These are phyloP conservation scores for Aphodius sticticus DNA, from an alignment of 2,888 invertebrate species.

Conservation along the genomic window DNA sequence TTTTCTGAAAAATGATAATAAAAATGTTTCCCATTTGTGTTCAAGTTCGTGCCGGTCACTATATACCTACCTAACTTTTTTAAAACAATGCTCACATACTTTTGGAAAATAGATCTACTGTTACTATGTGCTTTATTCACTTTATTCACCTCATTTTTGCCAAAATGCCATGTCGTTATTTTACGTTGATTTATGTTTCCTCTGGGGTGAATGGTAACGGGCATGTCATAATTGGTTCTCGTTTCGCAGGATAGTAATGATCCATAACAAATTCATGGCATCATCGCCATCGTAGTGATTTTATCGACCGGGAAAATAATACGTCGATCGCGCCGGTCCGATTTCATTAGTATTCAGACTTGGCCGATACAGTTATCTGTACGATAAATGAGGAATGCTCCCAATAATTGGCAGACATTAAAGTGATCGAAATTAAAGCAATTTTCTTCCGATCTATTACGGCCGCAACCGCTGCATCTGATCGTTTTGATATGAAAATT, in stretches of 20 bases:
- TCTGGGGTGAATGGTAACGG: background rate
- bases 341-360: background rate
- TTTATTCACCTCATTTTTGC: background rate
- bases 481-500: background rate
- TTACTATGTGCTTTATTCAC: background rate
- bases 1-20: too few species aligned
- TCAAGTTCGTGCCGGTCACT: too few species aligned
- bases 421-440: slow-evolving; percentile 4
- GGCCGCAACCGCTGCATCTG: background rate
- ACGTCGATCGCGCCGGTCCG: background rate
- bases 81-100: too few species aligned
- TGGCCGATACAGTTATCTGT: background rate
- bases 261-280: background rate
- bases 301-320: background rate
- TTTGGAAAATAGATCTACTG: too few species aligned
- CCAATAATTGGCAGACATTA: background rate
- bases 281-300: background rate
- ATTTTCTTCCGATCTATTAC: slow-evolving; percentile 4
- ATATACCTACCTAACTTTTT: too few species aligned
- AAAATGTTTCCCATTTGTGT: too few species aligned
- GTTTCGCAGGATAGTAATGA: background rate
- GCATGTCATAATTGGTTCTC: background rate
- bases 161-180: background rate
- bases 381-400: background rate
- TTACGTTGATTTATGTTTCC: background rate